Percentiles rank a stretch among this genome's conserved stretches.
Evolutionary conservation across 2,888 invertebrate genomes (phyloP).

Genomic region (Microplitis deprimator): DNA sequence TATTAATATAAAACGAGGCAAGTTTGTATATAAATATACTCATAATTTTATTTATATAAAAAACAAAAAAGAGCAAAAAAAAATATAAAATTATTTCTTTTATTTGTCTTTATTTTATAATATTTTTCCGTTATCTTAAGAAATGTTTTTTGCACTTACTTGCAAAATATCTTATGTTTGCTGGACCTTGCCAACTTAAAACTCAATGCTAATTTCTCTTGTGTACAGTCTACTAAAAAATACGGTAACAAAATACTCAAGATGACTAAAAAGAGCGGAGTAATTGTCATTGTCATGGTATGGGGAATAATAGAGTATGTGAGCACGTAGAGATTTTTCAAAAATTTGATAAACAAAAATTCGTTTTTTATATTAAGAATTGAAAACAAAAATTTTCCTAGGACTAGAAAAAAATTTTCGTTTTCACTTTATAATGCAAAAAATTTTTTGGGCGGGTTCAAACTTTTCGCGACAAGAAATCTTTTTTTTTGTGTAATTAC

Average conservation of each 20-base stretch:
- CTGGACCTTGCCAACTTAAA: constrained; percentile 59
- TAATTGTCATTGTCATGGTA: neutral
- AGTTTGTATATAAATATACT: neutral
- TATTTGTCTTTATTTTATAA: neutral
- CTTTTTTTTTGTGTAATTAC: too few species aligned
- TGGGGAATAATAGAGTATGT: too few species aligned
- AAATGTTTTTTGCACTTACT: constrained; percentile 8
- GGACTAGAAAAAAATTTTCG: too few species aligned
- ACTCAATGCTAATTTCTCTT: neutral
- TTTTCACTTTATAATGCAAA: too few species aligned
- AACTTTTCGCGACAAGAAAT: too few species aligned
- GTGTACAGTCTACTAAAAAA: constrained; percentile 7
- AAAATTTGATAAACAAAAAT: too few species aligned
- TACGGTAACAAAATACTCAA: neutral
- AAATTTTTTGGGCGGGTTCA: too few species aligned
- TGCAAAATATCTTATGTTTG: constrained; percentile 57
- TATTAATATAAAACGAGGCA: constrained; percentile 14
- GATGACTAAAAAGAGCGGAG: neutral
- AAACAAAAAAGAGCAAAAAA: neutral
- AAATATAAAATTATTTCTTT: neutral
- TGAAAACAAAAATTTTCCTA: too few species aligned
- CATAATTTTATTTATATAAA: neutral
- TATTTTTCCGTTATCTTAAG: neutral
- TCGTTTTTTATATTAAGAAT: too few species aligned
- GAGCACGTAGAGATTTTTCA: too few species aligned